phyloP scores from a whole-genome alignment of 2,888 invertebrate species.

The Tineola bisselliella region DNA sequence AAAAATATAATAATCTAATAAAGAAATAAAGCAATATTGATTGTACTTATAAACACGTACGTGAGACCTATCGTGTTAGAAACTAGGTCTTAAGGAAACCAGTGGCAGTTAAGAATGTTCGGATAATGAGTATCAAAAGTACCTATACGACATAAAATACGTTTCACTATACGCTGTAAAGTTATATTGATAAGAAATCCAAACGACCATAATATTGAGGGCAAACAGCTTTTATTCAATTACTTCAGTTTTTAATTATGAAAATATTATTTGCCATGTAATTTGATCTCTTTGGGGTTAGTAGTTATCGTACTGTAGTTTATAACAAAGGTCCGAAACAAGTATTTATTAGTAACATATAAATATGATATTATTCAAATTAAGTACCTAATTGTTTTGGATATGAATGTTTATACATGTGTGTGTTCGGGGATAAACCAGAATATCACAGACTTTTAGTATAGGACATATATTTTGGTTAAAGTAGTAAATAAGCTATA shows the following conservation, averaged over 20 bases:
- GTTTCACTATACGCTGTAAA: not conserved
- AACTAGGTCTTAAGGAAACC: not conserved
- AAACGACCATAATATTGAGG: constrained; percentile 42
- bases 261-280: too few species aligned
- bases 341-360: too few species aligned
- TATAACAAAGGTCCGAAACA: too few species aligned
- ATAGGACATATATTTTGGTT: not conserved
- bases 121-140: not conserved
- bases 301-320: too few species aligned
- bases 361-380: too few species aligned
- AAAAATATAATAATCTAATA: not conserved
- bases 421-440: too few species aligned
- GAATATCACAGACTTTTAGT: too few species aligned
- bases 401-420: too few species aligned
- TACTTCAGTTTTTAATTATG: too few species aligned
- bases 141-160: not conserved
- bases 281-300: too few species aligned
- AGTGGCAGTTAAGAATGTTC: not conserved
- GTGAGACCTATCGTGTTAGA: not conserved
- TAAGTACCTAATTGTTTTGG: too few species aligned
- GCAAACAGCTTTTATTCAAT: constrained; percentile 26
- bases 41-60: not conserved
- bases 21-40: not conserved
- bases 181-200: constrained; percentile 23
- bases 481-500: not conserved